Conservation (phyloP, 2,888 invertebrate genomes). For the Mallateleia sp. region DNA sequence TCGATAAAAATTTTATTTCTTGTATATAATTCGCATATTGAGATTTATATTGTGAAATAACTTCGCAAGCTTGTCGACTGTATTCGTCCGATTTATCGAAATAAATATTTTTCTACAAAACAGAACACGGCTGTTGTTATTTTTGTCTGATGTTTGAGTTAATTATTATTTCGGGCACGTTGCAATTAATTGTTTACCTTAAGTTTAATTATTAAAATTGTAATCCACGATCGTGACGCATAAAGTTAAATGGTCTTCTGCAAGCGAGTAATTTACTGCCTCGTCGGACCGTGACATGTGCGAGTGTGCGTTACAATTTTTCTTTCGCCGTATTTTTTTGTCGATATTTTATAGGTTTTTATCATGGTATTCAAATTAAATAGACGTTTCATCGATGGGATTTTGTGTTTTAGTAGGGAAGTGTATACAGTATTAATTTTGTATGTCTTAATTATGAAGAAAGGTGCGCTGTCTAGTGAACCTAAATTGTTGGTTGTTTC, state of each 20-base stretch:
- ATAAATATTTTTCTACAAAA: too few species aligned
- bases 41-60: too few species aligned
- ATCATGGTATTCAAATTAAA: background rate
- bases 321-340: background rate
- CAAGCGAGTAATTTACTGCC: slow-evolving; percentile 30
- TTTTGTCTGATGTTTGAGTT: too few species aligned
- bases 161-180: too few species aligned
- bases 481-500: slow-evolving; percentile 35
- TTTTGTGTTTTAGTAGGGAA: background rate
- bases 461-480: background rate
- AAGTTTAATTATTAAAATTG: slow-evolving; percentile 21
- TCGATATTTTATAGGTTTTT: background rate
- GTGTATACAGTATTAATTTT: background rate
- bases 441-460: slow-evolving; percentile 1
- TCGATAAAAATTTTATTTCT: background rate
- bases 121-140: too few species aligned
- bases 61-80: too few species aligned
- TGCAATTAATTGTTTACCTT: too few species aligned
- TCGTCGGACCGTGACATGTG: slow-evolving; percentile 40
- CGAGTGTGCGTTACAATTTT: slow-evolving; percentile 5
- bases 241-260: slow-evolving; percentile 14
- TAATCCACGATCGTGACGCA: slow-evolving; percentile 21
- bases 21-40: too few species aligned
- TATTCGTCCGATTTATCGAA: too few species aligned
- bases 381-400: background rate